Base-by-base conservation (phyloP, 2,888 invertebrate genomes). In the Acleris laterana region DNA sequence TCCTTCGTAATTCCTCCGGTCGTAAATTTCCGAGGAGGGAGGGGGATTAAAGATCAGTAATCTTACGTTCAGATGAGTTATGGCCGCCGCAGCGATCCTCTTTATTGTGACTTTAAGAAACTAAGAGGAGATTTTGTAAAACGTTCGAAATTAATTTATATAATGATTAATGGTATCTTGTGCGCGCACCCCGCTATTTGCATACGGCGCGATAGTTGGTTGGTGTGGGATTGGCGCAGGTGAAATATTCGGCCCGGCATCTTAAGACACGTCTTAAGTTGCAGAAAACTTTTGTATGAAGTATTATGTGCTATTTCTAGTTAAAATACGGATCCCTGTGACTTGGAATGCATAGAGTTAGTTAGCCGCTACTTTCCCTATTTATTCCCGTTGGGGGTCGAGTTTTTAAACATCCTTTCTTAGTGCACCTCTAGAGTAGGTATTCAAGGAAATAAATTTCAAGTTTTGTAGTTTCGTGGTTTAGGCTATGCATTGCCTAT, bases 1-100 rank as follows among this genome's bases (percentile, higher is more conserved):
- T 85, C 75, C 77, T 77, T 75, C 93, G 94, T 95, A 95, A 95
- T 95, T 94, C 95, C 94, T 90, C 85, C 86, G 93, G 87, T 86
- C 94, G 94, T 95, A 95, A 95, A 95, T 95, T 95, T 95, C 94
- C 95, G 95, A 94, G 94, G 93, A 85, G 80, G 93, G 90, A 93
- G 94, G 94, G 94, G 95, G 95, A 95, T 95, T 95, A 95, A 95
- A 95, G 95, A 95, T 95, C 95, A 95, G 95, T 95, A 95, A 95
- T 95, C 95, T 95, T 94, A 94, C 94, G 94, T 82, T 91, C 93
- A 90, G 94, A 95, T 95, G 95, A 95, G 93, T 95, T 95, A 95
- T 95, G 94, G 94, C 92, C 93, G 71, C 75, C 79, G 78, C 79
- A 83, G 80, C 85, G 86, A 87, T 87, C 90, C 91, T 88, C 91